Base-by-base conservation (phyloP, 37 sponge, comb jelly and placozoan genomes). In the Chondrosia reniformis region DNA sequence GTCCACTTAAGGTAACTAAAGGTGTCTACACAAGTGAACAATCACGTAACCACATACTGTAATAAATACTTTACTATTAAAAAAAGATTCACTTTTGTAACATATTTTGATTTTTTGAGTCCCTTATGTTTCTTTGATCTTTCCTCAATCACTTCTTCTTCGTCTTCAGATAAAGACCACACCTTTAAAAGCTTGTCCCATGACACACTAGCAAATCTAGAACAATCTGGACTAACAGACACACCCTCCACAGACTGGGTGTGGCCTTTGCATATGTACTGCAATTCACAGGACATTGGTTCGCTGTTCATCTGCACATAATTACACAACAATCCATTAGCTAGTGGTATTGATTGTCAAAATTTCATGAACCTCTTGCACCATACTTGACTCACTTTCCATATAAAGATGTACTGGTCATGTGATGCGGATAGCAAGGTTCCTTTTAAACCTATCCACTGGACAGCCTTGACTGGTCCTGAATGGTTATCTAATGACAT, bases 361-460 rank as follows among this genome's bases (percentile, higher is more conserved):
- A 39, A 61, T n/a, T 10, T 3, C 30, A 62, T n/a, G n/a, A n/a
- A n/a, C n/a, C n/a, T n/a, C n/a, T n/a, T n/a, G n/a, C n/a, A n/a
- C n/a, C n/a, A n/a, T n/a, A n/a, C n/a, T n/a, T n/a, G n/a, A n/a
- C n/a, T 33, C 30, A 89, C 82, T 54, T 78, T 76, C 88, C 91
- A 93, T 2, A 93, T 31, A 34, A 69, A 77, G 24, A 90, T 63
- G 55, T 78, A 61, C 69, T 89, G 88, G 63, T 93, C 94, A 32
- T 93, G 94, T 36, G 94, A 93, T 1, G 83, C 88, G 79, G 83
- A 87, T 17, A 89, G 43, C 76, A 89, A 87, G 24, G 63, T 13
- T 62, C 55, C 43, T 76, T 57, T 46, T 38, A 28, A 0, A 21
- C 40, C 33, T n/a, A 88, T 25, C 93, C 89, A 93, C 24, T 55